A percentile compares a stretch with the other conserved stretches of the same genome.
These are phyloP conservation scores for Zootoca vivipara DNA, from an alignment of 2,113 vertebrate species.

Conservation along the genomic window DNA sequence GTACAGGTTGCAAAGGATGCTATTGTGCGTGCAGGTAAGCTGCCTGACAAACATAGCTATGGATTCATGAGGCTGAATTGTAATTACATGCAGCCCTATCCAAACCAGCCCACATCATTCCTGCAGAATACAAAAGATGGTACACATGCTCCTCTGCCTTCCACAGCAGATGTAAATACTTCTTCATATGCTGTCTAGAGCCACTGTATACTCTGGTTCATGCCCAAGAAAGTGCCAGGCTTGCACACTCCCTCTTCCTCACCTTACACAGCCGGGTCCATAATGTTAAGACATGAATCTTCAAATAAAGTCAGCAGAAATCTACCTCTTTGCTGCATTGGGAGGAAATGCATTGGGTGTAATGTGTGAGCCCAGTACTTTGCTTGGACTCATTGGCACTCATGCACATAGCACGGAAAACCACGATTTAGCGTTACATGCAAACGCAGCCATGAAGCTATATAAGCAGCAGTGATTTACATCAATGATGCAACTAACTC, in stretches of 20 bases:
- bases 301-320: no score
- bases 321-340: no score
- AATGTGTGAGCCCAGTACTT: no score
- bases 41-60: background rate
- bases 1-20: background rate
- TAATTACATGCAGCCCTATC: background rate
- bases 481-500: background rate
- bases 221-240: no score
- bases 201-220: no score
- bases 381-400: no score
- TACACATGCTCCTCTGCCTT: background rate
- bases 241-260: no score
- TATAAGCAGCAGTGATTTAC: background rate
- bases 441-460: background rate
- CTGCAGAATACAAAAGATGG: background rate
- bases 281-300: no score
- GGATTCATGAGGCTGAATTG: background rate
- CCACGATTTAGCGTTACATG: background rate
- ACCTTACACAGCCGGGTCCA: no score
- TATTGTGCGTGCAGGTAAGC: background rate
- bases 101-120: background rate
- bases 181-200: background rate
- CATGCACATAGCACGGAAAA: background rate
- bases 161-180: background rate
- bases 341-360: no score